Conservation (phyloP, 2,888 invertebrate species). For the Drosophila rubida region DNA sequence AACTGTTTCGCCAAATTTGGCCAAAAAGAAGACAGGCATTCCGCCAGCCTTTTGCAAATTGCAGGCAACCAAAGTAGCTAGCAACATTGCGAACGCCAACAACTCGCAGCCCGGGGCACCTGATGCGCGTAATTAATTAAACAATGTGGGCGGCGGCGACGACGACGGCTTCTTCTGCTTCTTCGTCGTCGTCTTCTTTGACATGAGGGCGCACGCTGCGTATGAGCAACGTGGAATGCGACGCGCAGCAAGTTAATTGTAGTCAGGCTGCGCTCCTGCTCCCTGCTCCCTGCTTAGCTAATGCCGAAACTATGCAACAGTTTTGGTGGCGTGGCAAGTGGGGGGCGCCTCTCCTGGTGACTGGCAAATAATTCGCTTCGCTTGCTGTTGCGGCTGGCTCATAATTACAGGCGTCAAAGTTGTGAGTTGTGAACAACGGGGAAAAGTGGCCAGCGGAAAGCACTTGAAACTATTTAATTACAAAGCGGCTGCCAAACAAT, state of each 20-base stretch:
- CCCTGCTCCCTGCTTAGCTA: not conserved
- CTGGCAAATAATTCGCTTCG: conserved; percentile 43
- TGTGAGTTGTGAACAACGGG: conserved; percentile 73
- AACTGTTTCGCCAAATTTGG: conserved; percentile 19
- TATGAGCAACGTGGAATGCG: conserved; percentile 34
- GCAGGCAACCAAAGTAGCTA: conserved; percentile 19
- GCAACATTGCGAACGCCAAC: conserved; percentile 4
- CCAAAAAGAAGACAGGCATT: conserved; percentile 1
- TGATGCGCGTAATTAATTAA: conserved; percentile 66
- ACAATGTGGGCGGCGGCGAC: conserved; percentile 43
- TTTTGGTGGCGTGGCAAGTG: no score
- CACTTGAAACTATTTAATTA: conserved; percentile 77
- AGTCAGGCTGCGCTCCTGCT: not conserved
- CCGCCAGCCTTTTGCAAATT: conserved; percentile 14
- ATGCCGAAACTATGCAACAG: conserved; percentile 29
- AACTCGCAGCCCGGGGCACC: conserved; percentile 21
- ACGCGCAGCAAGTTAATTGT: conserved; percentile 45
- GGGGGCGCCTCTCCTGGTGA: conserved; percentile 30
- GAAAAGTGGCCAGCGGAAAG: conserved; percentile 65
- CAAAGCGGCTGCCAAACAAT: conserved; percentile 74
- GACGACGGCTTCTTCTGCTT: no score
- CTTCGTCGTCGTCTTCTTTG: not conserved
- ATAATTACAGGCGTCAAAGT: conserved; percentile 74
- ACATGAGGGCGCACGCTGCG: conserved; percentile 33
- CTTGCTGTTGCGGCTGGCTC: conserved; percentile 24